Evolutionary conservation across 2,797 vertebrate species (phyloP), one percentile per base, ranked within the genome.

Genomic region (Pangasius mekongensis): DNA sequence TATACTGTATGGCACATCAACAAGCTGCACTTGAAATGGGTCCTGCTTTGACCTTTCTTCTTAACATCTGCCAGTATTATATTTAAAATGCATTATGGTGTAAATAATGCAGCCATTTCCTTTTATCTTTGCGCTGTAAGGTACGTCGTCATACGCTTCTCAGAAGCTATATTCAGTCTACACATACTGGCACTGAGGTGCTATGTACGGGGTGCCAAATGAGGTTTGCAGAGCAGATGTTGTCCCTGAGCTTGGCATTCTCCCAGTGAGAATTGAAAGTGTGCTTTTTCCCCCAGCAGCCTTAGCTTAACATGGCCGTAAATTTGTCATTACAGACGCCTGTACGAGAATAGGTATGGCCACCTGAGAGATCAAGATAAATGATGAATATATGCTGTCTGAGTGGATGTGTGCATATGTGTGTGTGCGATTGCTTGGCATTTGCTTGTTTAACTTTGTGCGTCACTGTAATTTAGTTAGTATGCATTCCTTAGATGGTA

Each of bases 201-300:
- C 36, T 22, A 22, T 22, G 11, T 56, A 77, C 58, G 2, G 22
- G 11, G 9, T 84, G 52, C 64, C 58, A 67, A 58, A 56, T 47
- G 67, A 36, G 69, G 52, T 62, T 64, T 9, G 8, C 49, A 78
- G 77, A 73, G 47, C 80, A 90, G 88, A 90, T 89, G 83, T 67
- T 77, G 69, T 82, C 85, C 73, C 56, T 82, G 56, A 43, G 56
- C 36, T 73, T 64, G 80, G 84, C 30, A 33, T 47, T 77, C 66
- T 60, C 39, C 71, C 54, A 39, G 74, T 71, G 54, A 66, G 74
- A 39, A 80, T 69, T 64, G 56, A 84, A 84, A 86, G 52, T 47
- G 82, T 73, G 47, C 20, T 60, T 60, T 80, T 84, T 7, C 27
- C 76, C 11, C 30, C 43, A 24, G 80, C 11, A 30, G 54, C 80